Base-by-base conservation (phyloP, 92 coral and sea anemone species). In the Parazoanthus atlanticus region DNA sequence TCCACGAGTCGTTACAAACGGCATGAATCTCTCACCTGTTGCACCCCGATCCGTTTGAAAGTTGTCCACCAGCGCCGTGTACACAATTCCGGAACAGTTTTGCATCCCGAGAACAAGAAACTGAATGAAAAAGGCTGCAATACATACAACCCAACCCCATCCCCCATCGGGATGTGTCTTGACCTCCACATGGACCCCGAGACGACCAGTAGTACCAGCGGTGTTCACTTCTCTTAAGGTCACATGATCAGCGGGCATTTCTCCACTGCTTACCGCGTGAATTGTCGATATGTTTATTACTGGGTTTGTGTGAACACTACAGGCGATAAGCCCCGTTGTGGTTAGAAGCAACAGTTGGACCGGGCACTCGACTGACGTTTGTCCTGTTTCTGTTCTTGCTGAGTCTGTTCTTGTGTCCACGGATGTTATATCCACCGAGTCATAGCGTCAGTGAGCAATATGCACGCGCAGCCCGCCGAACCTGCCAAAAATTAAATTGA, bases 141-240 rank as follows among this genome's bases (percentile, higher is more conserved):
- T 85, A 90, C 98, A 95, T 26, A 94, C 98, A 3, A 93, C 94
- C 96, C 94, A 95, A 10, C 98, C 98, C 98, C 98, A 95, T 30
- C 96, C 94, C n/a, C 96, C 98, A 72, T 93, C 96, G 49, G 96
- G 98, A 72, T 92, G 93, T 17, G 93, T 89, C 74, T 88, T 84
- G 84, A 86, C 92, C 41, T 74, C 65, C 26, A 91, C 89, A 66
- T 86, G 88, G 41, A 88, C 36, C 29, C 64, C 65, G 67, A 69
- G 29, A n/a, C 56, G 78, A 56, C 46, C 66, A 40, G 58, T 67
- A 16, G 58, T 33, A 25, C 54, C 8, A 41, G 87, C 66, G 28
- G 65, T 40, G 25, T 70, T 69, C 26, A 40, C 87, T 43, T 71
- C 78, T 43, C 19, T 71, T 41, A 84, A 28, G 28, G 54, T 69